These are phyloP conservation scores for Hyla sarda DNA, from an alignment of 2,113 vertebrate species.

Conservation along the genomic window DNA sequence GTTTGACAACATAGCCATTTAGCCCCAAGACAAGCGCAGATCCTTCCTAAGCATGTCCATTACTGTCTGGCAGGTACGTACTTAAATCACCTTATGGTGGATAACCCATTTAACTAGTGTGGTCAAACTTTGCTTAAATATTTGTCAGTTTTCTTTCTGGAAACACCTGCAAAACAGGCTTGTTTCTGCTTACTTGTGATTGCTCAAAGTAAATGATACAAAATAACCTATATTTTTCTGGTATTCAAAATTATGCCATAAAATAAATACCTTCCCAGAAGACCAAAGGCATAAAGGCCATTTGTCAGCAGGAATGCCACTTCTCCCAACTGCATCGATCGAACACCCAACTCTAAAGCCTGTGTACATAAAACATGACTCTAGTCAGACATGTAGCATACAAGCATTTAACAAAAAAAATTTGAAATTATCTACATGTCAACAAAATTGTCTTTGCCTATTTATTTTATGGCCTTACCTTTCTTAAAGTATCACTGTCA, in stretches of 20 bases:
- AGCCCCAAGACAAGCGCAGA: too few relatives aligned
- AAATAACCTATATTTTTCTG: not conserved
- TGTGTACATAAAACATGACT: slow-evolving; percentile 52
- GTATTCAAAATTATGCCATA: not conserved
- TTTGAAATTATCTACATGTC: not conserved
- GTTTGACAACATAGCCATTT: too few relatives aligned
- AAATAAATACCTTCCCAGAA: slow-evolving; percentile 79
- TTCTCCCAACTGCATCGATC: slow-evolving; percentile 79
- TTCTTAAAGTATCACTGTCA: not conserved
- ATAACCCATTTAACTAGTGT: too few relatives aligned
- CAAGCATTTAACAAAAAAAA: not conserved
- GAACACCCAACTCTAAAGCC: slow-evolving; percentile 81
- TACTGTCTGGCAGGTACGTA: too few relatives aligned
- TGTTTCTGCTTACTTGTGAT: too few relatives aligned
- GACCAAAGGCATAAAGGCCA: slow-evolving; percentile 79
- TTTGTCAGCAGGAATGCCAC: slow-evolving; percentile 80
- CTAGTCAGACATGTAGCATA: not conserved
- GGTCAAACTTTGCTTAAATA: not conserved
- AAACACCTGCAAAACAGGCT: not conserved
- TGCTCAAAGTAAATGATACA: not conserved
- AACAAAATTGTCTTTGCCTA: not conserved
- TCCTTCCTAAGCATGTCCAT: too few relatives aligned
- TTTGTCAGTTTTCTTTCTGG: not conserved
- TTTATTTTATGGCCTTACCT: not conserved
- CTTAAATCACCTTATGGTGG: too few relatives aligned